These are phyloP conservation scores for Crypturellus undulatus DNA, from an alignment of 2,113 vertebrate species.

Conservation along the genomic window DNA sequence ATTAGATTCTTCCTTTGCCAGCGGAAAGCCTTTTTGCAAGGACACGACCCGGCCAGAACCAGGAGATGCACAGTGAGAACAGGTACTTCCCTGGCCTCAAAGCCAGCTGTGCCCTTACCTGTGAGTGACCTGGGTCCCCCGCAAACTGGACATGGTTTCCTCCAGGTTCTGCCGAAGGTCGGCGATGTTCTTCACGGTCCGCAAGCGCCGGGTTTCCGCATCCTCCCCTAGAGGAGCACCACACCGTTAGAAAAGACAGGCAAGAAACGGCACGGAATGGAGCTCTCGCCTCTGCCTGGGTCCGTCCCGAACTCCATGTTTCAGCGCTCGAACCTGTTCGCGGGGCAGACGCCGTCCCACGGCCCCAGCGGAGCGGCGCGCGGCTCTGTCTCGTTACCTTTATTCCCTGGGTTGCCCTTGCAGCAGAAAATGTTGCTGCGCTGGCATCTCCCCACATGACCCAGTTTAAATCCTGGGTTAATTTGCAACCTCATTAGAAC, in stretches of 20 bases:
- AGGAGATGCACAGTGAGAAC: background rate
- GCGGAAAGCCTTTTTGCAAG: background rate
- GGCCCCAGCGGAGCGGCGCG: fast-evolving
- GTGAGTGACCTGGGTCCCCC: conserved; percentile 95
- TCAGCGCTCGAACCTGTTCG: background rate
- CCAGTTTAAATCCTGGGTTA: conserved; percentile 6
- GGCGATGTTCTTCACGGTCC: conserved; percentile 95
- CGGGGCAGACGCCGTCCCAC: fast-evolving
- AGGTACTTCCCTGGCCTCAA: background rate
- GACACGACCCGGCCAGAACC: background rate
- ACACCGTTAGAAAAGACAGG: background rate
- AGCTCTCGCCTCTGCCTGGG: background rate
- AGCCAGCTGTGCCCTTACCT: conserved; percentile 57
- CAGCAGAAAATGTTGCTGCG: background rate
- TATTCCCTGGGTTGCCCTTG: background rate
- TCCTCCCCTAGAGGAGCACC: conserved; percentile 84
- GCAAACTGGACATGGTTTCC: conserved; percentile 95
- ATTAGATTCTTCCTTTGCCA: background rate
- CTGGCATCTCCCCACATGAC: background rate
- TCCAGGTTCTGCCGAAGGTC: conserved; percentile 95
- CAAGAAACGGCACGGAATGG: background rate
- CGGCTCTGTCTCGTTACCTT: background rate
- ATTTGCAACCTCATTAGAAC: conserved; percentile 2
- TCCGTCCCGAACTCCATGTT: background rate
- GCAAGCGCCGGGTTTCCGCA: conserved; percentile 88